A percentile compares a stretch with the other conserved stretches of the same genome.
Evolutionary conservation across 2,797 vertebrate genomes (phyloP).

Genomic region (Microchirus variegatus): DNA sequence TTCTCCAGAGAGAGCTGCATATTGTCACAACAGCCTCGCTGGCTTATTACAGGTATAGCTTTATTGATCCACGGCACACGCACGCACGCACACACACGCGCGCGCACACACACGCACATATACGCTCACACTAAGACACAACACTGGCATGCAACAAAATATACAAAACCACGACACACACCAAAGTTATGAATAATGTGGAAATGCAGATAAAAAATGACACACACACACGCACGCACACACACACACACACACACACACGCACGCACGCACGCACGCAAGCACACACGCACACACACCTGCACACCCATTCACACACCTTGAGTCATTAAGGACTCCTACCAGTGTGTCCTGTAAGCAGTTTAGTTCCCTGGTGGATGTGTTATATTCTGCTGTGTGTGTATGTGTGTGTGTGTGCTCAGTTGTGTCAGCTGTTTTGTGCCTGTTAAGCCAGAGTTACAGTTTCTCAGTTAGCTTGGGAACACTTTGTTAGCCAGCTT

Average conservation of each 20-base stretch:
- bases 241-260: constrained; percentile 42
- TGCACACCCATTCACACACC: constrained; percentile 41
- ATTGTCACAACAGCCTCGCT: constrained; percentile 62
- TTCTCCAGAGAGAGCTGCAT: constrained; percentile 60
- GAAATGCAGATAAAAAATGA: constrained; percentile 53
- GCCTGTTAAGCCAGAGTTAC: constrained; percentile 79
- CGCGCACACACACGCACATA: constrained; percentile 12
- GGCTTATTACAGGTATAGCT: constrained; percentile 69
- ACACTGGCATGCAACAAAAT: constrained; percentile 37
- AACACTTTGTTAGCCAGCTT: constrained; percentile 68
- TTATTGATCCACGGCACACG: constrained; percentile 66
- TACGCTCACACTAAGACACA: constrained; percentile 12
- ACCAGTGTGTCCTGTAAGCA: constrained; percentile 79
- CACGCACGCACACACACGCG: constrained; percentile 10
- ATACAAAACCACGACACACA: constrained; percentile 13
- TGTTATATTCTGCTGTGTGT: constrained; percentile 33
- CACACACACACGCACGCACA: constrained; percentile 14
- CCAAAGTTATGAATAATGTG: background rate
- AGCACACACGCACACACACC: constrained; percentile 24
- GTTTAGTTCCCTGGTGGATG: constrained; percentile 73
- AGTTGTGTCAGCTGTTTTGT: constrained; percentile 77
- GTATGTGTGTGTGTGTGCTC: constrained; percentile 46
- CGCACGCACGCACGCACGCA: constrained; percentile 14
- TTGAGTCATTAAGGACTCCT: constrained; percentile 72
- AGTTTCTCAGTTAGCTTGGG: constrained; percentile 70